A percentile compares a stretch with the other conserved stretches of the same genome.
These are phyloP conservation scores for Palloptera scutellata DNA, from an alignment of 2,888 invertebrate genomes.

Conservation along the genomic window DNA sequence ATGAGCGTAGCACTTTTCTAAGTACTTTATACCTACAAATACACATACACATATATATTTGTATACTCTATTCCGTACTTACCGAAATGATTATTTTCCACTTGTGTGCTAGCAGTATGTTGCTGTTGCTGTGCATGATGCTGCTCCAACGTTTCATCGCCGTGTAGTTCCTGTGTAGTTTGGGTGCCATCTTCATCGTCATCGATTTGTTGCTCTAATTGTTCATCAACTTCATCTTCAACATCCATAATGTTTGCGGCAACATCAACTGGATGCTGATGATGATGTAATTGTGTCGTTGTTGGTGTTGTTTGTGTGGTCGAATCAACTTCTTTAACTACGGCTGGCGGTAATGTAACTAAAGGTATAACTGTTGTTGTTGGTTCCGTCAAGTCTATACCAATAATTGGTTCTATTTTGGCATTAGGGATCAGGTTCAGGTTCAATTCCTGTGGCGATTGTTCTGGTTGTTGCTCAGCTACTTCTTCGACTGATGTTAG, in stretches of 20 bases:
- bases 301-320: conserved; percentile 58
- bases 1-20: neutral
- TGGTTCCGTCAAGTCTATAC: neutral
- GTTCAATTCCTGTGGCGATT: conserved; percentile 6
- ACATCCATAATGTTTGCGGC: conserved; percentile 62
- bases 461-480: conserved; percentile 28
- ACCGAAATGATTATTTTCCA: conserved; percentile 87
- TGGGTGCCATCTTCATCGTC: conserved; percentile 16
- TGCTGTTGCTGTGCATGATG: conserved; percentile 58
- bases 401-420: neutral
- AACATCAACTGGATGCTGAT: conserved; percentile 32
- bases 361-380: conserved; percentile 32
- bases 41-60: neutral
- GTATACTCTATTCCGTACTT: conserved; percentile 51
- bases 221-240: conserved; percentile 62
- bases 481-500: conserved; percentile 29
- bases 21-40: neutral
- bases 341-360: conserved; percentile 38
- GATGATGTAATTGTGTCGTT: conserved; percentile 44
- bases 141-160: conserved; percentile 42
- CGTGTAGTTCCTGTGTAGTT: conserved; percentile 29
- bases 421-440: too few species aligned
- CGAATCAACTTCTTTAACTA: conserved; percentile 52
- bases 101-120: conserved; percentile 82
- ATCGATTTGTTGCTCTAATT: conserved; percentile 24